Evolutionary conservation across 2,113 vertebrate species (phyloP).

Genomic region (Centropus bengalensis): DNA sequence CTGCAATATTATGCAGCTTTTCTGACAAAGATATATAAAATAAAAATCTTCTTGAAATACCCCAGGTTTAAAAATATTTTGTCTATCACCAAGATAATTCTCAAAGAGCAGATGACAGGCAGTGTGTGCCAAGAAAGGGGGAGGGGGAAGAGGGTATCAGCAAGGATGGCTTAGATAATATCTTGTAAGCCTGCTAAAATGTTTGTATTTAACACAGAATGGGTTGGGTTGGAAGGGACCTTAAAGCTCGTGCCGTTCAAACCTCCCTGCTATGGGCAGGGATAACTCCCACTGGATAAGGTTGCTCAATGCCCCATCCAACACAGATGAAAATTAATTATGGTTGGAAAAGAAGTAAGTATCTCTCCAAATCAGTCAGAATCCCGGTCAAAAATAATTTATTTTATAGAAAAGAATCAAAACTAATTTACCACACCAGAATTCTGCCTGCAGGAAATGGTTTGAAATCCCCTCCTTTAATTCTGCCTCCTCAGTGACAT

Average conservation of each 20-base stretch:
- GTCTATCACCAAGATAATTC: conserved; percentile 43
- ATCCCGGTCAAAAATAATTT: background rate
- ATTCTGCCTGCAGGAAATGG: background rate
- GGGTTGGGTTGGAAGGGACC: no score
- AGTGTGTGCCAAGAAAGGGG: conserved; percentile 35
- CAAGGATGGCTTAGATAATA: conserved; percentile 15
- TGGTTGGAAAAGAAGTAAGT: background rate
- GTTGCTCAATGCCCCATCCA: no score
- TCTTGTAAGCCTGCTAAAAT: background rate
- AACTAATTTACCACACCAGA: background rate
- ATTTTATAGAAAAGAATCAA: background rate
- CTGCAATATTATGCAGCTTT: conserved; percentile 58
- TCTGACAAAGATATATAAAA: conserved; percentile 42
- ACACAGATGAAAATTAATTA: background rate
- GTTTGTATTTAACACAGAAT: background rate
- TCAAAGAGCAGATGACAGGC: conserved; percentile 54
- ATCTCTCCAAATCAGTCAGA: background rate
- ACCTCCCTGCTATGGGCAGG: no score
- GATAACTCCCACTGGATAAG: no score
- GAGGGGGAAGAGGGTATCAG: conserved; percentile 26
- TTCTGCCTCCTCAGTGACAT: background rate
- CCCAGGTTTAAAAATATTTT: conserved; percentile 62
- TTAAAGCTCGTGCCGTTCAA: no score
- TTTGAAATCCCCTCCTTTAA: background rate
- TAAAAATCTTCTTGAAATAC: conserved; percentile 58